Evolutionary conservation across 2,797 vertebrate genomes (phyloP), one percentile per base, ranked within the genome.

Genomic region (Tokudaia muenninki): DNA sequence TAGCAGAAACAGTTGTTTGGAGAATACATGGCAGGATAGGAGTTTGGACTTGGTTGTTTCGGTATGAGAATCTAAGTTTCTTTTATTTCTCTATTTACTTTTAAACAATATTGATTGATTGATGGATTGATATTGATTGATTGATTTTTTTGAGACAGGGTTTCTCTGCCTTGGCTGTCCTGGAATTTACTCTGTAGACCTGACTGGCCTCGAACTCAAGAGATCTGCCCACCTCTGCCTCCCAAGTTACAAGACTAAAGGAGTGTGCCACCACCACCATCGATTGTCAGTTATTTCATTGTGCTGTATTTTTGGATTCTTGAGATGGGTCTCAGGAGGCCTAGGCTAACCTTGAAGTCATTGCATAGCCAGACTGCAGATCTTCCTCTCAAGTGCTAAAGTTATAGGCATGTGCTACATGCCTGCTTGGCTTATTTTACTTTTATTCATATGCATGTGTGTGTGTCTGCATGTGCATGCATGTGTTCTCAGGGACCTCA

Each of bases 31-130:
- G 24, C 47, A 59, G 70, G 61, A 29, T 72, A 74, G 83, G 65
- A 83, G 81, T 96, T 90, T 94, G 86, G 52, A 92, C 57, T 84
- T 6, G 29, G 44, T 77, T 82, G 37, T 95, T 78, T 87, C n/a
- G 7, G 21, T 41, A 44, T 92, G 59, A 90, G 86, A 88, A 90
- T 26, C 44, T 34, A 93, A 65, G n/a, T 70, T 41, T 50, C 44
- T 31, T 59, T 9, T 82, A 61, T 82, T 61, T 82, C 57, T 59
- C n/a, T 41, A 82, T 82, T 57, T 81, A 57, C 31, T 80, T 55
- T 55, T 55, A 79, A 79, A 50, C 17, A 29, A 29, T 11, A 63
- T 63, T 63, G 61, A 63, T 50, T 50, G 7, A 47, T 50, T 29
- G 13, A 44, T 6, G 5, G 57, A 21, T 19, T 59, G 57, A 59